phyloP scores from a whole-genome alignment of 2,797 vertebrate genomes.

The Melanotaenia trifasciata region DNA sequence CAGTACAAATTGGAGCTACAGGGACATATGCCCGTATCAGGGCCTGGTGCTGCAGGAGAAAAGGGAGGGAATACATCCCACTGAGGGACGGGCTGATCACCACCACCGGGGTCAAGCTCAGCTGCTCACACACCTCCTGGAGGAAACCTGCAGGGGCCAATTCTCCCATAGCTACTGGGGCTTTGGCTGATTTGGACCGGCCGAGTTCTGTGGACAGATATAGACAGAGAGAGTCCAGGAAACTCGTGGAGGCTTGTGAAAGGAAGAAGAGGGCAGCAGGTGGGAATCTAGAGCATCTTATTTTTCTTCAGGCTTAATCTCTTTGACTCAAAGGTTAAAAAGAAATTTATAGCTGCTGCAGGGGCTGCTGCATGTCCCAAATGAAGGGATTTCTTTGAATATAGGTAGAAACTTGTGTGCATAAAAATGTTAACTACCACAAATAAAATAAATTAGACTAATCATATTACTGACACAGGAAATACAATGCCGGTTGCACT shows the following conservation, averaged over 20 bases:
- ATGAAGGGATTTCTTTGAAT: background rate
- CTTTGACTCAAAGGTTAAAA: background rate
- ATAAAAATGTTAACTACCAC: background rate
- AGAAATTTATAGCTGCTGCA: background rate
- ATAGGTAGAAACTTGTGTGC: background rate
- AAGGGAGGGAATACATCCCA: slow-evolving; percentile 96
- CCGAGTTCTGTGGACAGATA: slow-evolving; percentile 85
- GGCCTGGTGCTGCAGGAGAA: slow-evolving; percentile 86
- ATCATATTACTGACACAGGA: background rate
- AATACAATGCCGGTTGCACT: background rate
- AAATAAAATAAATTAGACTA: background rate
- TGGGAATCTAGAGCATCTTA: background rate
- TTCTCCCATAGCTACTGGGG: slow-evolving; percentile 84
- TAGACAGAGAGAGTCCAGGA: background rate
- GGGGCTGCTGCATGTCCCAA: background rate
- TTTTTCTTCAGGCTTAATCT: background rate
- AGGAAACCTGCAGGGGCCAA: slow-evolving; percentile 87
- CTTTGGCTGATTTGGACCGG: slow-evolving; percentile 83
- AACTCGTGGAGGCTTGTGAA: background rate
- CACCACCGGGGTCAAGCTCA: slow-evolving; percentile 85
- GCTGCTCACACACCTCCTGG: slow-evolving; percentile 84
- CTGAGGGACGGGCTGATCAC: slow-evolving; percentile 96
- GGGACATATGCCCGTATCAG: slow-evolving; percentile 90
- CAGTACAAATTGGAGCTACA: slow-evolving; percentile 95
- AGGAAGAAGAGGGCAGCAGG: background rate